Percentiles rank a stretch among this genome's conserved stretches.
Conservation (phyloP, 2,888 invertebrate species). For the Rhaphigaster nebulosa region DNA sequence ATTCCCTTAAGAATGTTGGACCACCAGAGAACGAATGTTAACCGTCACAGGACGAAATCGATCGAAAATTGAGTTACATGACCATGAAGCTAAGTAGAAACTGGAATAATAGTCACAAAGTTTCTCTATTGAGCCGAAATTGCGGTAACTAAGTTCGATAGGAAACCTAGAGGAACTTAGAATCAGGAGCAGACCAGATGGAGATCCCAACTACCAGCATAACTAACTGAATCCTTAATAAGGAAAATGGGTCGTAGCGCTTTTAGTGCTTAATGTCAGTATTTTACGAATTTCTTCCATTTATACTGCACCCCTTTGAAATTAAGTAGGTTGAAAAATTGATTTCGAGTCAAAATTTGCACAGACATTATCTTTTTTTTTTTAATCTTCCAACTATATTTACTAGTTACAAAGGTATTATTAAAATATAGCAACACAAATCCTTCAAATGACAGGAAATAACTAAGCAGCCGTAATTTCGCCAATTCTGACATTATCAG, state of each 20-base stretch:
- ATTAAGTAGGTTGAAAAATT: too few species aligned
- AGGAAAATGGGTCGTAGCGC: neutral
- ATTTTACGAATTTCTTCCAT: neutral
- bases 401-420: too few species aligned
- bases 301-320: neutral
- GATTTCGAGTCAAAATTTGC: too few species aligned
- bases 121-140: slow-evolving; percentile 14
- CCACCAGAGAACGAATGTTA: too few species aligned
- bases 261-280: neutral
- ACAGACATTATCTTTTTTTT: too few species aligned
- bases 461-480: too few species aligned
- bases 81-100: neutral
- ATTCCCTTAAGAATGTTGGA: too few species aligned
- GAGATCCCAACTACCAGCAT: neutral
- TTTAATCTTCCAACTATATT: too few species aligned
- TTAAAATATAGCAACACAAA: too few species aligned
- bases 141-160: neutral
- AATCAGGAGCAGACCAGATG: neutral
- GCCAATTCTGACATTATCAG: too few species aligned
- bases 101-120: neutral
- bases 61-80: neutral
- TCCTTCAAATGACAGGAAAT: too few species aligned
- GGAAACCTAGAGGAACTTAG: slow-evolving; percentile 14
- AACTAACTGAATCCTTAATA: slow-evolving; percentile 14
- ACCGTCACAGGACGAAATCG: neutral